Percentiles rank a stretch among this genome's conserved stretches.
These are phyloP conservation scores for Ptyas mucosa DNA, from an alignment of 2,113 vertebrate species.

Conservation along the genomic window DNA sequence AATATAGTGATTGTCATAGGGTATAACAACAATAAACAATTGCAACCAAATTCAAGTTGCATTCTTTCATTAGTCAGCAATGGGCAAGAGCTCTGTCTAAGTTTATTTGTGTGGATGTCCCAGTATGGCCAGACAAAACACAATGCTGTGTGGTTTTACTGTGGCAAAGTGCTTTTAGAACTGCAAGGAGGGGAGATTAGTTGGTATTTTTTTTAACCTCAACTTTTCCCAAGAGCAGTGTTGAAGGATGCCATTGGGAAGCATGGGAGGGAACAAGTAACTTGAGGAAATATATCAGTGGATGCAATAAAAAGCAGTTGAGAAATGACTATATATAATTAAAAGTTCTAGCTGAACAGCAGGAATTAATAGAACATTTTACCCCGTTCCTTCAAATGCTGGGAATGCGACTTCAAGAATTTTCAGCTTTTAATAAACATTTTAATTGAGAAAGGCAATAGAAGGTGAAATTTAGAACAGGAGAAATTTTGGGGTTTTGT, in stretches of 20 bases:
- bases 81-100: background rate
- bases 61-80: background rate
- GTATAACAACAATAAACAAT: background rate
- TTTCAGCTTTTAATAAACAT: background rate
- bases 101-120: background rate
- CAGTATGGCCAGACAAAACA: background rate
- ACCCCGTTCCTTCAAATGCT: background rate
- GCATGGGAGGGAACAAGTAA: background rate
- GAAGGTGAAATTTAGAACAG: background rate
- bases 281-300: background rate
- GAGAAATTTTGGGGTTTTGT: background rate
- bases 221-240: background rate
- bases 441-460: constrained; percentile 20
- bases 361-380: background rate
- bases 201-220: background rate
- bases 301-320: background rate
- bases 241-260: background rate
- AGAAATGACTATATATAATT: background rate
- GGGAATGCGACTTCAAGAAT: background rate
- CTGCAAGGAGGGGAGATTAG: background rate
- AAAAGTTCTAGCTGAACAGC: background rate
- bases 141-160: background rate
- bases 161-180: background rate
- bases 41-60: background rate
- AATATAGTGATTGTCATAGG: background rate